Percentiles rank a stretch among this genome's conserved stretches.
These are phyloP conservation scores for Ephialtes manifestator DNA, from an alignment of 2,888 invertebrate genomes.

Conservation along the genomic window DNA sequence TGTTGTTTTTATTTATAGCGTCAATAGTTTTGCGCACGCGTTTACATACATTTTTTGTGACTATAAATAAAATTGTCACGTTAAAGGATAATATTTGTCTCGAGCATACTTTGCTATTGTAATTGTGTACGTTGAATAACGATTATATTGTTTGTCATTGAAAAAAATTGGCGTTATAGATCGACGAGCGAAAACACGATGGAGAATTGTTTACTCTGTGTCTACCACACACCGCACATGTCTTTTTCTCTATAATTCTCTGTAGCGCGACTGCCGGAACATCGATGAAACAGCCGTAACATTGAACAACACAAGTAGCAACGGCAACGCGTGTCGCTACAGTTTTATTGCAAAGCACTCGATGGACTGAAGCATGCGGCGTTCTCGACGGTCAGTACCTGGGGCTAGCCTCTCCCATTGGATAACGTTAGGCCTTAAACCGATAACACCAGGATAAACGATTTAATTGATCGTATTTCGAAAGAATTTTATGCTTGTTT, in stretches of 20 bases:
- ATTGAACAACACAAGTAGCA: slow-evolving; percentile 16
- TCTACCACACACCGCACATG: neutral
- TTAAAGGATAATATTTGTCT: slow-evolving; percentile 6
- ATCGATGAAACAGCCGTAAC: slow-evolving; percentile 7
- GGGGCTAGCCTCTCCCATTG: slow-evolving; percentile 22
- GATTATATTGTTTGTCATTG: neutral
- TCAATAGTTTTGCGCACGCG: neutral
- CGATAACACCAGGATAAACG: slow-evolving; percentile 33
- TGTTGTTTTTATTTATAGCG: neutral
- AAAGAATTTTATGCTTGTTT: neutral
- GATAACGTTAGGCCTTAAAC: slow-evolving; percentile 18
- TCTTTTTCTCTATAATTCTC: slow-evolving; percentile 6
- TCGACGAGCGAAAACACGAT: neutral
- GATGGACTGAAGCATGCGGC: slow-evolving; percentile 34
- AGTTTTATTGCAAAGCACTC: slow-evolving; percentile 45
- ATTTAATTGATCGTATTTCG: neutral
- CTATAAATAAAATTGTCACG: neutral
- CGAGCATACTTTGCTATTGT: neutral
- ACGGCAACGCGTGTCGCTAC: slow-evolving; percentile 40
- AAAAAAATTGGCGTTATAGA: neutral
- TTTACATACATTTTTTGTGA: neutral
- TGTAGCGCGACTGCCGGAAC: neutral
- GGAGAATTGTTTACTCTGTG: slow-evolving; percentile 9
- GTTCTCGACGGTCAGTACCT: slow-evolving; percentile 34
- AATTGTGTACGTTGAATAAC: neutral